Conservation (phyloP, 2,797 vertebrate genomes). For the Pangasius larnaudii region DNA sequence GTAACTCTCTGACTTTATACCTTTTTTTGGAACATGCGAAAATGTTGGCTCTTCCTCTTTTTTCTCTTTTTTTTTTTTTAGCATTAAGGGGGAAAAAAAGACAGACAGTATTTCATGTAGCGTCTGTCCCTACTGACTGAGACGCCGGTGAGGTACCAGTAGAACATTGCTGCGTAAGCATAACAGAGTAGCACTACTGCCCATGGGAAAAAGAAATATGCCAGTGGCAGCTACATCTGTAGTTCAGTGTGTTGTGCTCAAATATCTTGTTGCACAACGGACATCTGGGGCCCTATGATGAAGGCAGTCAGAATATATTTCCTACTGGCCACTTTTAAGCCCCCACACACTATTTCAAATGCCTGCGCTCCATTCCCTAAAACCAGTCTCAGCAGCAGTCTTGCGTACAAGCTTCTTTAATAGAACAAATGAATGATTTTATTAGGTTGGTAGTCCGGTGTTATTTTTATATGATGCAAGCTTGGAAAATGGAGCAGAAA, state of each 20-base stretch:
- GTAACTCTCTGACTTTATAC: slow-evolving; percentile 75
- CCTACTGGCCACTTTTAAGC: background rate
- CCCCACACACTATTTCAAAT: background rate
- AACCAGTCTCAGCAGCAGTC: slow-evolving; percentile 50
- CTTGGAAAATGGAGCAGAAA: slow-evolving; percentile 55
- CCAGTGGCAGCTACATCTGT: slow-evolving; percentile 27
- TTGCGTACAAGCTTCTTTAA: slow-evolving; percentile 51
- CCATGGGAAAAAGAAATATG: slow-evolving; percentile 10
- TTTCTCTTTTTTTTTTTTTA: slow-evolving; percentile 55
- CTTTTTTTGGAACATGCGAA: slow-evolving; percentile 68
- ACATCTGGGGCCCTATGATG: background rate
- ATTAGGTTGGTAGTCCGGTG: slow-evolving; percentile 56
- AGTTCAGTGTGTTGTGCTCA: slow-evolving; percentile 12
- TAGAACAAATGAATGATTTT: slow-evolving; percentile 58
- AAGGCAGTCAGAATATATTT: background rate
- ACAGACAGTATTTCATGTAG: slow-evolving; percentile 74
- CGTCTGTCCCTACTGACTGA: slow-evolving; percentile 66
- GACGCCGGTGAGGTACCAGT: slow-evolving; percentile 36
- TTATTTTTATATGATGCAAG: slow-evolving; percentile 74
- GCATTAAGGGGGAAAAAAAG: slow-evolving; percentile 59
- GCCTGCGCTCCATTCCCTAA: slow-evolving; percentile 3
- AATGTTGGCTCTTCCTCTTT: slow-evolving; percentile 64
- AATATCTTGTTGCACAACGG: background rate
- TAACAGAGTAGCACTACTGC: slow-evolving; percentile 48
- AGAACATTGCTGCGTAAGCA: slow-evolving; percentile 55